A percentile compares a stretch with the other conserved stretches of the same genome.
These are phyloP conservation scores for Xiphophorus hellerii DNA, from an alignment of 2,113 vertebrate species.

Conservation along the genomic window DNA sequence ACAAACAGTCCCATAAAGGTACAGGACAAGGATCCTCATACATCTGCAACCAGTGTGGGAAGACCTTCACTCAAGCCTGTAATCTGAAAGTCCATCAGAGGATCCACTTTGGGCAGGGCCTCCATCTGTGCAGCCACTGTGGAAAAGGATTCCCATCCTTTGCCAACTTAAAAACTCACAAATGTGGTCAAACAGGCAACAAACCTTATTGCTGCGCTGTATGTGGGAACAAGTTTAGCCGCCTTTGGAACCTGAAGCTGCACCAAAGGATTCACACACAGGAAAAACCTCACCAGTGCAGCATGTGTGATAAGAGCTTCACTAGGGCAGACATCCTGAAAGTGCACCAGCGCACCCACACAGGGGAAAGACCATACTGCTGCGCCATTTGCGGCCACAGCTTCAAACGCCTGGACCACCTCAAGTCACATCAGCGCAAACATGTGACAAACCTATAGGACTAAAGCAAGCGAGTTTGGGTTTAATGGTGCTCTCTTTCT, in stretches of 20 bases:
- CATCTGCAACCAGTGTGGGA: conserved; percentile 78
- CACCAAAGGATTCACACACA: conserved; percentile 82
- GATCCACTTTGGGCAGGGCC: conserved; percentile 81
- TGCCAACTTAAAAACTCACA: conserved; percentile 81
- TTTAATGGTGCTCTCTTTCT: conserved; percentile 1
- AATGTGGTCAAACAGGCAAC: conserved; percentile 73
- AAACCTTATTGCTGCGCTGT: conserved; percentile 79
- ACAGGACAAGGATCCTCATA: conserved; percentile 41
- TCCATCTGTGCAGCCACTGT: conserved; percentile 84
- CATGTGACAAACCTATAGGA: conserved; percentile 61
- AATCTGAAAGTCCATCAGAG: conserved; percentile 81
- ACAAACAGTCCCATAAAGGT: conserved; percentile 66
- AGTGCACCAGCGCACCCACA: conserved; percentile 82
- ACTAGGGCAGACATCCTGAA: conserved; percentile 80
- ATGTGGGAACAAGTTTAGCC: conserved; percentile 81
- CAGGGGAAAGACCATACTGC: conserved; percentile 80
- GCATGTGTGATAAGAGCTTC: conserved; percentile 82
- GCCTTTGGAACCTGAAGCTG: conserved; percentile 82
- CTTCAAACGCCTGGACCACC: conserved; percentile 82
- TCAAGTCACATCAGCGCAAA: conserved; percentile 79
- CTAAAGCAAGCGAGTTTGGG: neutral
- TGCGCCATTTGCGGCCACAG: conserved; percentile 79
- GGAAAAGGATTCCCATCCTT: conserved; percentile 82
- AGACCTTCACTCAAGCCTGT: conserved; percentile 78
- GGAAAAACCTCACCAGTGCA: conserved; percentile 81